phyloP scores from a whole-genome alignment of 2,797 vertebrate species.

The Iguana delicatissima region DNA sequence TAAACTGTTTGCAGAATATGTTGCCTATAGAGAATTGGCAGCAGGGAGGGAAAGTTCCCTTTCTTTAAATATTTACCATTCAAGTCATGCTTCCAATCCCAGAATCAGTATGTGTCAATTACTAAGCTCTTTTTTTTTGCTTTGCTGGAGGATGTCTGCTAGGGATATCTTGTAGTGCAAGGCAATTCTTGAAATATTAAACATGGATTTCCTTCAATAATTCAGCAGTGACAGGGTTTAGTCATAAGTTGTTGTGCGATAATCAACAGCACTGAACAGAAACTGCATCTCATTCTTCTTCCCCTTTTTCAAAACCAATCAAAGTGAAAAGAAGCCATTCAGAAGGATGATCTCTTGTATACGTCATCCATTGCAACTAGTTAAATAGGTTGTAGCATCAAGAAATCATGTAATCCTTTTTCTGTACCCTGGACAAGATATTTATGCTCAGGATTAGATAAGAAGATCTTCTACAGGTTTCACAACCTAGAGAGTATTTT shows the following conservation, averaged over 20 bases:
- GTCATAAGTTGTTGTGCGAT: constrained; percentile 20
- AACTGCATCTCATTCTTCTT: neutral
- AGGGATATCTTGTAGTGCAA: constrained; percentile 30
- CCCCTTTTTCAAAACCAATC: neutral
- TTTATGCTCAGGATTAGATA: neutral
- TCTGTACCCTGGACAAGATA: too few relatives aligned
- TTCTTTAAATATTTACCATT: constrained; percentile 45
- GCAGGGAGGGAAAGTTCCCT: constrained; percentile 21
- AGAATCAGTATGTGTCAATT: neutral
- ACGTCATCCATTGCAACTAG: neutral
- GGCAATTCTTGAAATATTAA: constrained; percentile 50
- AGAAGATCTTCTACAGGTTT: neutral
- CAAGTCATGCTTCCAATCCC: neutral
- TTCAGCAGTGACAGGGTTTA: constrained; percentile 36
- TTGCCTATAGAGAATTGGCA: neutral
- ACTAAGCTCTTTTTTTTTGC: neutral
- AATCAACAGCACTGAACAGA: constrained; percentile 2
- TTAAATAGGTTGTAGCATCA: neutral
- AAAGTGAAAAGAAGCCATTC: neutral
- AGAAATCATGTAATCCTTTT: neutral
- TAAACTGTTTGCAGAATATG: constrained; percentile 25
- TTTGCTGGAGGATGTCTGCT: constrained; percentile 33
- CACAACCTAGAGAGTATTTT: neutral
- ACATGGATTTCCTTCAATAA: constrained; percentile 40
- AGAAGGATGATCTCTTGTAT: neutral